Base-by-base conservation (phyloP, 2,888 invertebrate species). In the Sabatieria punctata region DNA sequence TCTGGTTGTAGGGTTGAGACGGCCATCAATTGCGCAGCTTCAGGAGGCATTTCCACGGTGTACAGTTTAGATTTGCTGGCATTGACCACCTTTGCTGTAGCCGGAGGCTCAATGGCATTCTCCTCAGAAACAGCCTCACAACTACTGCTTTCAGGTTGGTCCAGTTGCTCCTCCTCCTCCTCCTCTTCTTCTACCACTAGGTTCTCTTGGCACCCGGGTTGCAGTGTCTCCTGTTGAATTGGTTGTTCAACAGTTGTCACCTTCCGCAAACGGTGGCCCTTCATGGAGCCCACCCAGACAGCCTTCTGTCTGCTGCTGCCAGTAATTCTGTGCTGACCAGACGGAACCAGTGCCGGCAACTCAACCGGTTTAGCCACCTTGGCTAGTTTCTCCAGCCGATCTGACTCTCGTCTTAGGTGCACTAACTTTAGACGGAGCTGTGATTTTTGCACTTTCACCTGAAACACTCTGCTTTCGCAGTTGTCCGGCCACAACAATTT, bases 381-480 rank as follows among this genome's bases (percentile, higher is more conserved):
- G 24, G 50, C 52, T 45, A 59, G 44, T 38, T 57, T 54, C 26
- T 53, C 51, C 39, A 61, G 48, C 22, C 53, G 52, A 39, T 53
- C 52, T 3, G 45, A 45, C 42, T 57, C 56, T 35, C 54, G 53
- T 2, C 51, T 53, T 38, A 55, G 51, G 2, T 52, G 47, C 8
- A 54, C 54, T 27, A 59, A 42, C 21, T 47, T 45, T 44, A 54
- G 55, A 1, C 58, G 53, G 49, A 57, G 48, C 25, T 49, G 51
- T 1, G 55, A 56, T 43, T 56, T 56, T 22, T 54, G 53, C 38
- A 52, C 51, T 51, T 56, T 57, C 8, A 53, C 53, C 56, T 57
- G n/a, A n/a, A n/a, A n/a, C n/a, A n/a, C n/a, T n/a, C n/a, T n/a
- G n/a, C n/a, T n/a, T n/a, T n/a, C n/a, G n/a, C n/a, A n/a, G n/a